Percentiles rank a stretch among this genome's conserved stretches.
phyloP scores from a whole-genome alignment of 1,140 invertebrate species.

The Bursaphelenchus mucronatus region DNA sequence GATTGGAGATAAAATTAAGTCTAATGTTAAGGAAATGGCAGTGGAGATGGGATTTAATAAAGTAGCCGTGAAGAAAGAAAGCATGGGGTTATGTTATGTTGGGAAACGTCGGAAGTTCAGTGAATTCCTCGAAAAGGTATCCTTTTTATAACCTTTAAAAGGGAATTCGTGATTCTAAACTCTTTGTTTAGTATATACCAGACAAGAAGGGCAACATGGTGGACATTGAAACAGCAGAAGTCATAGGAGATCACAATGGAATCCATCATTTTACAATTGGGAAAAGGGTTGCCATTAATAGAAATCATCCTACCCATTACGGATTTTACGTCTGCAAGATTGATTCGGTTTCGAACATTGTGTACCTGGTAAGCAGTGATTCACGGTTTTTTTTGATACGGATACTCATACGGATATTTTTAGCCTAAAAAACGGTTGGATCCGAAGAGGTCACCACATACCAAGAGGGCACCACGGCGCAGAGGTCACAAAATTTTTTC shows the following conservation, averaged over 20 bases:
- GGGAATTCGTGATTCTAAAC: background rate
- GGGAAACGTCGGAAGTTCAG: slow-evolving; percentile 68
- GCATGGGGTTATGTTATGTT: slow-evolving; percentile 93
- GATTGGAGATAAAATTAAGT: slow-evolving; percentile 73
- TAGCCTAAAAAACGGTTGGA: no score
- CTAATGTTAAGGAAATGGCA: slow-evolving; percentile 76
- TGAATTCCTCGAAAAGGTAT: slow-evolving; percentile 68
- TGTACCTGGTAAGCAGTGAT: slow-evolving; percentile 79
- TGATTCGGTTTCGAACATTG: slow-evolving; percentile 69
- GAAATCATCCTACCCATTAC: background rate
- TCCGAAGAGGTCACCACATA: no score
- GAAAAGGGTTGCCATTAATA: slow-evolving; percentile 42
- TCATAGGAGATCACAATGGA: slow-evolving; percentile 77
- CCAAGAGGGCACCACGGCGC: no score
- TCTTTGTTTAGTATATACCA: slow-evolving; percentile 72
- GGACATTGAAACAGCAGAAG: slow-evolving; percentile 73
- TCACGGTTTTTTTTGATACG: no score
- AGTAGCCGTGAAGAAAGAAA: slow-evolving; percentile 80
- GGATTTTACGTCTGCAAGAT: slow-evolving; percentile 66
- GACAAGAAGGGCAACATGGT: slow-evolving; percentile 73
- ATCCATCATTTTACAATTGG: slow-evolving; percentile 52
- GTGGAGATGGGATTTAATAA: slow-evolving; percentile 69
- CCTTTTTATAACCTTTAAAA: slow-evolving; percentile 20
- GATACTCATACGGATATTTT: no score
- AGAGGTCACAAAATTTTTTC: no score